phyloP scores from a whole-genome alignment of 1,140 invertebrate genomes.

The Drosophila malerkotliana region DNA sequence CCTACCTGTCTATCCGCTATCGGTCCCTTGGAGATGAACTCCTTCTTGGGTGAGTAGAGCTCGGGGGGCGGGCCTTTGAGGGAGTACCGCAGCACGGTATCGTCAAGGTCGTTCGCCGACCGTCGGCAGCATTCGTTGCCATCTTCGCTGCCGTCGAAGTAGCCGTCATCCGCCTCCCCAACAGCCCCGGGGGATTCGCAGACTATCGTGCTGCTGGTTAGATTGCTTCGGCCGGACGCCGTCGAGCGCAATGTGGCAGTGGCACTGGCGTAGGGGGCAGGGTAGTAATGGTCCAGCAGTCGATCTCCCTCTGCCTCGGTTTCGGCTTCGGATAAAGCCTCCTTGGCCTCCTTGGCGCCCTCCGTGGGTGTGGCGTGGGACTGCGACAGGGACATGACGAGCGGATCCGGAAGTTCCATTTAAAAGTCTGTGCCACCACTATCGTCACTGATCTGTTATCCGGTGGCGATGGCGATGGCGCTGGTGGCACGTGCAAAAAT shows the following conservation, averaged over 20 bases:
- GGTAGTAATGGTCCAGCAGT: slow-evolving; percentile 8
- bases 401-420: slow-evolving; percentile 2
- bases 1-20: slow-evolving; percentile 77
- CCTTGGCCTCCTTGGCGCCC: background rate
- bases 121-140: slow-evolving; percentile 25
- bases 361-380: background rate
- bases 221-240: slow-evolving; percentile 43
- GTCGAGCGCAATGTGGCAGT: slow-evolving; percentile 50
- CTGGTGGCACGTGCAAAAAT: slow-evolving; percentile 48
- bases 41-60: slow-evolving; percentile 74
- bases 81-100: slow-evolving; percentile 62
- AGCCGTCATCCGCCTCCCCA: background rate
- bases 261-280: slow-evolving; percentile 18
- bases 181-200: slow-evolving; percentile 14
- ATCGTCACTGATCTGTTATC: background rate
- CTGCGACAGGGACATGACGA: slow-evolving; percentile 11
- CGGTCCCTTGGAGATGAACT: slow-evolving; percentile 65
- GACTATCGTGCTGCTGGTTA: slow-evolving; percentile 45
- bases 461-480: background rate
- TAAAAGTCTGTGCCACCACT: background rate
- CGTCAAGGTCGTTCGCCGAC: slow-evolving; percentile 26
- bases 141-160: slow-evolving; percentile 11
- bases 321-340: background rate
- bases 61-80: slow-evolving; percentile 76
- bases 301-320: slow-evolving; percentile 12